A percentile compares a stretch with the other conserved stretches of the same genome.
phyloP scores from a whole-genome alignment of 1,140 invertebrate species.

The Drosophila watanabei region DNA sequence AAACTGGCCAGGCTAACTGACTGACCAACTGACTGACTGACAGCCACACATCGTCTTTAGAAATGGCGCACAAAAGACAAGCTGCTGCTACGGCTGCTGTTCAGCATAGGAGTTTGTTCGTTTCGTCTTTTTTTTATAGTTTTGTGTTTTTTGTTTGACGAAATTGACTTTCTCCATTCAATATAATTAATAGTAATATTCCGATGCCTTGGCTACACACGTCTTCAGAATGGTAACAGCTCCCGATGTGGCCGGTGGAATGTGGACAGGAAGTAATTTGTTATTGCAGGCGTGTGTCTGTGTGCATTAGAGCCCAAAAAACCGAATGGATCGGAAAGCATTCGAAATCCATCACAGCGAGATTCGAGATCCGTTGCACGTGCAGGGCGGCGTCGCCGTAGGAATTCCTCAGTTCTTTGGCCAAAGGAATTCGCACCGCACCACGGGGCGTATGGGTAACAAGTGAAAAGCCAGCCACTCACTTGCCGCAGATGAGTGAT shows the following conservation, averaged over 20 bases:
- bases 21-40: slow-evolving; percentile 58
- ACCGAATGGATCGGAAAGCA: slow-evolving; percentile 39
- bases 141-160: slow-evolving; percentile 57
- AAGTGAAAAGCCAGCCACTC: slow-evolving; percentile 73
- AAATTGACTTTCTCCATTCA: slow-evolving; percentile 84
- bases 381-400: slow-evolving; percentile 39
- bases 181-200: slow-evolving; percentile 84
- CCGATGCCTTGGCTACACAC: slow-evolving; percentile 60
- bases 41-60: slow-evolving; percentile 69
- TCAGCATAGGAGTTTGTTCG: slow-evolving; percentile 48
- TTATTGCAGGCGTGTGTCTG: slow-evolving; percentile 61
- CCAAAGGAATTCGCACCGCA: slow-evolving; percentile 66
- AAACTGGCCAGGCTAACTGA: slow-evolving; percentile 66
- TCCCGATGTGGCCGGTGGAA: slow-evolving; percentile 31
- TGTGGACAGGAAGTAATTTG: slow-evolving; percentile 76
- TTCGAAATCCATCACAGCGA: slow-evolving; percentile 29
- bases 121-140: slow-evolving; percentile 18
- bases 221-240: slow-evolving; percentile 71
- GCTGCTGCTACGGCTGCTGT: slow-evolving; percentile 36
- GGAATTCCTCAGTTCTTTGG: slow-evolving; percentile 30
- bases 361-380: slow-evolving; percentile 44
- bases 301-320: slow-evolving; percentile 41
- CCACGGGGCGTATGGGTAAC: slow-evolving; percentile 80
- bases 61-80: slow-evolving; percentile 78
- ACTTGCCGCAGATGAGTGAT: slow-evolving; percentile 53